phyloP scores from a whole-genome alignment of 2,888 invertebrate genomes.

The Meloe dianella region DNA sequence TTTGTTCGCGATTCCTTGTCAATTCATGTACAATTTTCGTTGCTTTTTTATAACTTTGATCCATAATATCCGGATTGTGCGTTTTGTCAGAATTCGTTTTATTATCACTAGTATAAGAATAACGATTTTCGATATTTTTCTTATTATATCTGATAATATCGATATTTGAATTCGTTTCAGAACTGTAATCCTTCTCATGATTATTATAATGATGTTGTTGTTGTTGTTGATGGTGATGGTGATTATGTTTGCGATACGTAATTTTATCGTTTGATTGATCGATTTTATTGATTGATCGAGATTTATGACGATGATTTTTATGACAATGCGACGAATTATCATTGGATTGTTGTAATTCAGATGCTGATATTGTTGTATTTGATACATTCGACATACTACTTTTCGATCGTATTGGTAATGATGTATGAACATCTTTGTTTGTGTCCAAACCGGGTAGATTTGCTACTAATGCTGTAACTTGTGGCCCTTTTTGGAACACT shows the following conservation, averaged over 20 bases:
- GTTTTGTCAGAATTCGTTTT: slow-evolving; percentile 46
- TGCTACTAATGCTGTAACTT: slow-evolving; percentile 76
- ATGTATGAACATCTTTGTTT: slow-evolving; percentile 52
- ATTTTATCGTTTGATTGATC: slow-evolving; percentile 57
- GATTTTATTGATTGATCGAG: slow-evolving; percentile 58
- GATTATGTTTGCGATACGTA: slow-evolving; percentile 48
- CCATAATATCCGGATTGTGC: slow-evolving; percentile 50
- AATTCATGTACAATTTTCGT: slow-evolving; percentile 58
- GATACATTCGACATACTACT: slow-evolving; percentile 64
- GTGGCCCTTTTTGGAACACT: slow-evolving; percentile 81
- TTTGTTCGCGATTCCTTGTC: slow-evolving; percentile 48
- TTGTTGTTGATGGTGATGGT: slow-evolving; percentile 50
- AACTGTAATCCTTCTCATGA: slow-evolving; percentile 62
- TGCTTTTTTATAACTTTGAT: slow-evolving; percentile 57
- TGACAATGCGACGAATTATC: slow-evolving; percentile 49
- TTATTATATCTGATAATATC: slow-evolving; percentile 47
- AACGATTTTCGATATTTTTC: slow-evolving; percentile 39
- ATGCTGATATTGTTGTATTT: slow-evolving; percentile 60
- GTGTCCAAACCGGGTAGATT: slow-evolving; percentile 67
- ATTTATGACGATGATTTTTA: slow-evolving; percentile 48
- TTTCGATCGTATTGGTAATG: slow-evolving; percentile 62
- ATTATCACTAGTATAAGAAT: slow-evolving; percentile 30
- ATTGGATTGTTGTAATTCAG: slow-evolving; percentile 46
- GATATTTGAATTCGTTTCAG: slow-evolving; percentile 66
- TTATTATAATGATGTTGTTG: slow-evolving; percentile 45